These are phyloP conservation scores for Erethizon dorsatum DNA, from an alignment of 2,797 vertebrate species.

Conservation along the genomic window DNA sequence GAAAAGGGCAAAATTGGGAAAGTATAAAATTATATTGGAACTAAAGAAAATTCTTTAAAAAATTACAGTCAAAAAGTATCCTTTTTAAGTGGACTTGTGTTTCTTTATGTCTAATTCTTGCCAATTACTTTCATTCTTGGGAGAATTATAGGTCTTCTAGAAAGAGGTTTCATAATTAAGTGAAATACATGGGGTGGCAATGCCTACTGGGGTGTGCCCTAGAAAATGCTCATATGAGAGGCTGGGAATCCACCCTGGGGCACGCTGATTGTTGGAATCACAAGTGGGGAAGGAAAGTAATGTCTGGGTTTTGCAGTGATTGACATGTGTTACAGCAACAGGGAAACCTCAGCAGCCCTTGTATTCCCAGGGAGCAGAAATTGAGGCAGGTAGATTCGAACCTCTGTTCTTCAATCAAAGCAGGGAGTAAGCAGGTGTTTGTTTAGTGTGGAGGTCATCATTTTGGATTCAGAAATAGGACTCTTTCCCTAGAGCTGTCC, in stretches of 20 bases:
- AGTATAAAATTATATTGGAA: constrained; percentile 74
- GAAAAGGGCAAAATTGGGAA: constrained; percentile 68
- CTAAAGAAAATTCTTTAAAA: constrained; percentile 67
- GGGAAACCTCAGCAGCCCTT: fast-evolving
- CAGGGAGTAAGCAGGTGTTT: neutral
- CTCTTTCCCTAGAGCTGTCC: neutral
- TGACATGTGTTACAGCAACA: constrained; percentile 19
- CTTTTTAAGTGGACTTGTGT: constrained; percentile 75
- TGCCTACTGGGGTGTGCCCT: constrained; percentile 63
- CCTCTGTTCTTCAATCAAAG: neutral
- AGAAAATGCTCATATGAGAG: constrained; percentile 13
- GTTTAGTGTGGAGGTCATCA: neutral
- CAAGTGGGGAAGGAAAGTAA: constrained; percentile 50
- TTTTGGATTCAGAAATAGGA: neutral
- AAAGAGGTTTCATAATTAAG: constrained; percentile 79
- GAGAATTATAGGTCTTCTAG: constrained; percentile 68
- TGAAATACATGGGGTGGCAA: constrained; percentile 34
- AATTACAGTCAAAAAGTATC: constrained; percentile 68
- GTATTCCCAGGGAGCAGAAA: constrained; percentile 20
- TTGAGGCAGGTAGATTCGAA: neutral
- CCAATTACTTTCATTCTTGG: constrained; percentile 79
- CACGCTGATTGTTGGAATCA: constrained; percentile 71
- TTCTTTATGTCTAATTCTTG: constrained; percentile 78
- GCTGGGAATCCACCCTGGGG: constrained; percentile 45
- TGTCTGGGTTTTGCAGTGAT: constrained; percentile 63